A percentile compares a stretch with the other conserved stretches of the same genome.
Conservation (phyloP, 2,888 invertebrate species). For the Cyclophora albipunctata region DNA sequence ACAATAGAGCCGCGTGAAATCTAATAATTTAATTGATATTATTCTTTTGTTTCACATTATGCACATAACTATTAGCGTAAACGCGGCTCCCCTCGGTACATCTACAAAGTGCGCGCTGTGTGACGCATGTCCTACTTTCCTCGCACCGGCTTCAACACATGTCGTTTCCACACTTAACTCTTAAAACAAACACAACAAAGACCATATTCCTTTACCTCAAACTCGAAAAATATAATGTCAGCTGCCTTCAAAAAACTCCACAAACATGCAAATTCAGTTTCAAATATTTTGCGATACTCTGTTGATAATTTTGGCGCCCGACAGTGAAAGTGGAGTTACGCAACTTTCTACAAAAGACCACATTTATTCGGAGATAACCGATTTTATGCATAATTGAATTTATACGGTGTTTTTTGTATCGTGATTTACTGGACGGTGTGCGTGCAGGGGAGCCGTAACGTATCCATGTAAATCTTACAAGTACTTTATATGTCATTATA, state of each 20-base stretch:
- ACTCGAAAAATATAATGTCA: slow-evolving; percentile 28
- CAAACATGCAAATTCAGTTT: slow-evolving; percentile 56
- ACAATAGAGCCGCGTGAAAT: too few relatives aligned
- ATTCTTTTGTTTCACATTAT: slow-evolving; percentile 21
- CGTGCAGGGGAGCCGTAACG: too few relatives aligned
- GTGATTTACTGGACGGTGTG: slow-evolving; percentile 1
- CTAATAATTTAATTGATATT: not conserved
- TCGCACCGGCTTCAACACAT: slow-evolving; percentile 55
- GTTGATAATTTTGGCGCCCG: slow-evolving; percentile 49
- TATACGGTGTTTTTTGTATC: slow-evolving; percentile 14
- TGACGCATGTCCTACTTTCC: slow-evolving; percentile 71
- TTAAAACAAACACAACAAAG: slow-evolving; percentile 40
- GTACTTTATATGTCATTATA: too few relatives aligned
- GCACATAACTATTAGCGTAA: slow-evolving; percentile 28
- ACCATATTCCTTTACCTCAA: slow-evolving; percentile 30
- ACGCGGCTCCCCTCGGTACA: slow-evolving; percentile 55
- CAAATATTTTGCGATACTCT: slow-evolving; percentile 52
- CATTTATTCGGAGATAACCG: slow-evolving; percentile 28
- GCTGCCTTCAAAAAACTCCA: slow-evolving; percentile 40
- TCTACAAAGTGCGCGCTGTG: slow-evolving; percentile 67
- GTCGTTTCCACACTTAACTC: slow-evolving; percentile 39
- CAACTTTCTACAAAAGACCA: slow-evolving; percentile 62
- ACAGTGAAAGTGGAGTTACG: slow-evolving; percentile 71
- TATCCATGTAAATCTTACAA: too few relatives aligned
- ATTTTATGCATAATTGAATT: slow-evolving; percentile 23